Evolutionary conservation across 2,113 vertebrate species (phyloP).

Genomic region (Rutilus rutilus): DNA sequence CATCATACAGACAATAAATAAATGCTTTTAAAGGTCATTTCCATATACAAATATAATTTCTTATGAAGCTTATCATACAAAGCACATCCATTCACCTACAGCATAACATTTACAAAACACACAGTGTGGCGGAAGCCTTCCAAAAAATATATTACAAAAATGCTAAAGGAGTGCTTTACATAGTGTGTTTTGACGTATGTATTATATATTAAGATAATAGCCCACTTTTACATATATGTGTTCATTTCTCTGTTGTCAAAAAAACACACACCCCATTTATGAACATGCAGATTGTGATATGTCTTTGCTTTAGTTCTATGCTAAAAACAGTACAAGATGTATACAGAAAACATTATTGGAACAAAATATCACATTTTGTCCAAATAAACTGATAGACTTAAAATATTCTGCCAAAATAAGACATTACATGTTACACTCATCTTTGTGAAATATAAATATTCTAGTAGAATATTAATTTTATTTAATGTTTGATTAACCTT

Average conservation of each 20-base stretch:
- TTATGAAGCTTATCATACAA: slow-evolving; percentile 82
- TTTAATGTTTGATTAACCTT: neutral
- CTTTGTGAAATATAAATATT: slow-evolving; percentile 28
- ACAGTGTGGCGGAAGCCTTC: slow-evolving; percentile 57
- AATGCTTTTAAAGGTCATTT: slow-evolving; percentile 82
- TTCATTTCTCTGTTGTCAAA: slow-evolving; percentile 38
- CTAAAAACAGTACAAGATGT: slow-evolving; percentile 61
- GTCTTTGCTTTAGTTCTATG: slow-evolving; percentile 46
- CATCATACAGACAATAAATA: slow-evolving; percentile 88
- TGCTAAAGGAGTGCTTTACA: slow-evolving; percentile 55
- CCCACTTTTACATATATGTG: slow-evolving; percentile 44
- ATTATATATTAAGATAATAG: slow-evolving; percentile 57
- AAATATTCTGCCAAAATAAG: slow-evolving; percentile 4
- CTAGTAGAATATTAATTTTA: neutral
- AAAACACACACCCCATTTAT: slow-evolving; percentile 18
- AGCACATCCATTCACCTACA: slow-evolving; percentile 73
- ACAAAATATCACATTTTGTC: slow-evolving; percentile 57
- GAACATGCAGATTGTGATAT: slow-evolving; percentile 50
- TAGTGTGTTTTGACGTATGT: slow-evolving; percentile 39
- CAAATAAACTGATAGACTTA: slow-evolving; percentile 50
- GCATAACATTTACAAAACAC: slow-evolving; percentile 75
- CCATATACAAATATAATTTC: slow-evolving; percentile 87
- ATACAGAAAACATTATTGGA: slow-evolving; percentile 50
- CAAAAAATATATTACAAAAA: slow-evolving; percentile 59
- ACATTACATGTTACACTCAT: slow-evolving; percentile 8